Evolutionary conservation across 2,888 invertebrate species (phyloP).

Genomic region (Eustalomyia histrio): DNA sequence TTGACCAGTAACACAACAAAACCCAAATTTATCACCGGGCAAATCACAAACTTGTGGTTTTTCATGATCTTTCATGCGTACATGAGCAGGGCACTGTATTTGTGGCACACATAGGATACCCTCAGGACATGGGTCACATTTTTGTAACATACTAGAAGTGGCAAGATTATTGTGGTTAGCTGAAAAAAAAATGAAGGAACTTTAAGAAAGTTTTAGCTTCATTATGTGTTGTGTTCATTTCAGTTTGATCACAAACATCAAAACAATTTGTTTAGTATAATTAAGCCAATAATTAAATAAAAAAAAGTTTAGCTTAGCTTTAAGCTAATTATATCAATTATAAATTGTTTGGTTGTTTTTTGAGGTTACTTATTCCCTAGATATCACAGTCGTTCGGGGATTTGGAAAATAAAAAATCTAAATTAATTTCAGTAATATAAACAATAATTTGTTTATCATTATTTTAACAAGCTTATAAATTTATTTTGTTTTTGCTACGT

Average conservation of each 20-base stretch:
- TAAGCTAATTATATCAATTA: constrained; percentile 9
- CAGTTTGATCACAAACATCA: neutral
- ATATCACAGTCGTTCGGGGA: neutral
- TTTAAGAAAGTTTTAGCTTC: no score
- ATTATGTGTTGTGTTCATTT: neutral
- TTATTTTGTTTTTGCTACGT: neutral
- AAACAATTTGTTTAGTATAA: constrained; percentile 4
- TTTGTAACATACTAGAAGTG: constrained; percentile 67
- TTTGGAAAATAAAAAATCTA: neutral
- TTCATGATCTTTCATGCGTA: constrained; percentile 76
- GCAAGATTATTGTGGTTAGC: constrained; percentile 41
- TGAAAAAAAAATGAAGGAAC: no score
- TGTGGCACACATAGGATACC: constrained; percentile 82
- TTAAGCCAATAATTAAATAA: neutral
- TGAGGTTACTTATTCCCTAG: no score
- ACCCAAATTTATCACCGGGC: constrained; percentile 80
- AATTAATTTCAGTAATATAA: neutral
- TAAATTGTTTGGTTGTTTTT: constrained; percentile 5
- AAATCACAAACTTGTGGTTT: constrained; percentile 81
- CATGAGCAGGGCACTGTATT: constrained; percentile 85
- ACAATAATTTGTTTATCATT: neutral
- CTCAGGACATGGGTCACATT: constrained; percentile 79
- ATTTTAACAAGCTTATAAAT: neutral
- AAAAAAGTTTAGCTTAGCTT: neutral
- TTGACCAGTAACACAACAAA: constrained; percentile 84